Base-by-base conservation (phyloP, 2,797 vertebrate genomes). In the Iguana delicatissima region DNA sequence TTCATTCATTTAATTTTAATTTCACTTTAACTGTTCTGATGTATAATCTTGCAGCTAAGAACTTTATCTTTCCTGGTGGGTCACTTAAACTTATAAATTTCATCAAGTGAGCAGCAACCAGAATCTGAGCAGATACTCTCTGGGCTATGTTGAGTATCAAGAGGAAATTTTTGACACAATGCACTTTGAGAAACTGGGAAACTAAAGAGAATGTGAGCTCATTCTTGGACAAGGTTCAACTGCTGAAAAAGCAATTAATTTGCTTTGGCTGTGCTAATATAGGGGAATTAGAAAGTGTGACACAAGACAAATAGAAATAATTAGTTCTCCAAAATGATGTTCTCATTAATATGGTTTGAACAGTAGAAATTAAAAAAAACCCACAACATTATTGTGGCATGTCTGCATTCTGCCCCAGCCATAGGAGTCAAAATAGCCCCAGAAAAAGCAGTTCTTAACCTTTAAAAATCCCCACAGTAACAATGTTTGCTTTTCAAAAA, bases 241-340 rank as follows among this genome's bases (percentile, higher is more conserved):
- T 98, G 98, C 98, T 98, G 98, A 98, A 98, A 99, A 99, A 99
- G 99, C 99, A 99, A 99, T 99, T 99, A 99, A 99, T 99, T 99
- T 99, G 99, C 98, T 99, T 98, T 98, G 99, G 98, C 99, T 99
- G 98, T 98, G 98, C 98, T 99, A 99, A 99, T 99, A 99, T 99
- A 98, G 98, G 98, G 98, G 98, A 99, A 99, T 99, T 99, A 99
- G 98, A 99, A 99, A 99, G 99, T 99, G 99, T 99, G 99, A 99
- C 99, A 99, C 99, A 99, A 99, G 99, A 99, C 99, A 99, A 99
- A 99, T 99, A 99, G 98, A 99, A 99, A 99, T 99, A 99, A 99
- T 99, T 99, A 99, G 98, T 99, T 99, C 98, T 98, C 98, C 98
- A 99, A 99, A 99, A 99, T 99, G 98, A 99, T 99, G 98, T 99